Percentiles rank a stretch among this genome's conserved stretches.
Conservation (phyloP, 1,140 invertebrate genomes). For the Temnothorax nylanderi region DNA sequence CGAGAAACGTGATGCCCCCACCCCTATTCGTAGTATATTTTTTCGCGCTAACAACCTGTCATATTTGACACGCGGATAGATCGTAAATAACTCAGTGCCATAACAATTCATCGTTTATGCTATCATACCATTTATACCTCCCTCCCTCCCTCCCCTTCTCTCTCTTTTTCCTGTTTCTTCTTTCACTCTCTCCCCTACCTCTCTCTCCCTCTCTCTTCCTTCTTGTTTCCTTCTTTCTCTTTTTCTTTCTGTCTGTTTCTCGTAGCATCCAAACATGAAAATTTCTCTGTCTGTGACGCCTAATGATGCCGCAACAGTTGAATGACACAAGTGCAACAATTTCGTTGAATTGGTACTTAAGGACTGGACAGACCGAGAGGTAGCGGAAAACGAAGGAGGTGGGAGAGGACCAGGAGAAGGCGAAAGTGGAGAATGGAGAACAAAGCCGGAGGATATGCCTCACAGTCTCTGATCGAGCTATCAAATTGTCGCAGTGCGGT, state of each 20-base stretch:
- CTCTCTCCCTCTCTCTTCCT: not conserved
- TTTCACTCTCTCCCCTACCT: not conserved
- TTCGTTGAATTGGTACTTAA: conserved; percentile 33
- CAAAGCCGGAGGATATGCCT: conserved; percentile 59
- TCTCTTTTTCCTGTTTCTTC: not conserved
- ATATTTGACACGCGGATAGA: not conserved
- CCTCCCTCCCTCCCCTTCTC: not conserved
- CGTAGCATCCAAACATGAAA: conserved; percentile 50
- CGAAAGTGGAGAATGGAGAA: not conserved
- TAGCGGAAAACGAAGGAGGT: not conserved
- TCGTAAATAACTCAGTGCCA: conserved; percentile 41
- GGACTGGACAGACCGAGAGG: not conserved
- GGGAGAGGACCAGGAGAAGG: too few species aligned
- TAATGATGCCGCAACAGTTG: conserved; percentile 65
- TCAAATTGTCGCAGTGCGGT: conserved; percentile 82
- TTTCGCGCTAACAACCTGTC: conserved; percentile 8
- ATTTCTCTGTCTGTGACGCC: conserved; percentile 51
- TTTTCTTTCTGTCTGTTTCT: not conserved
- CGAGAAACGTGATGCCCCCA: not conserved
- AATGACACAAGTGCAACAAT: conserved; percentile 65
- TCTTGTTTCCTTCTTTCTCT: not conserved
- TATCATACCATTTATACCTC: conserved; percentile 31
- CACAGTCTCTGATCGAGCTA: conserved; percentile 74
- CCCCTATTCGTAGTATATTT: conserved; percentile 1
- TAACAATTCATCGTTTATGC: conserved; percentile 64